Conservation (phyloP, 2,113 vertebrate species). For the Ardeotis arabs region DNA sequence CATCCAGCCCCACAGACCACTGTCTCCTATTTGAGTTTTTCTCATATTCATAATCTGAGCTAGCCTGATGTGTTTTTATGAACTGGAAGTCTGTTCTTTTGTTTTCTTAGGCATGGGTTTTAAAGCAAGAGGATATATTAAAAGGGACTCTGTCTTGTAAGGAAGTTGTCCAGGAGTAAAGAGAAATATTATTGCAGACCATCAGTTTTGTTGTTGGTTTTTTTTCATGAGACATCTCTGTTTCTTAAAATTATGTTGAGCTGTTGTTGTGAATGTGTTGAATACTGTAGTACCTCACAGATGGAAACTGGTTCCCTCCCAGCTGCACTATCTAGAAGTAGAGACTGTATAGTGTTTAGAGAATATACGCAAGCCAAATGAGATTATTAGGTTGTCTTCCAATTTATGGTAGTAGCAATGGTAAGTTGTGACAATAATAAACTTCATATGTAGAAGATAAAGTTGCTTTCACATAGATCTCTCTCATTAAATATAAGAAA, state of each 20-base stretch:
- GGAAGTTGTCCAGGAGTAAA: neutral
- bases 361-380: conserved; percentile 3
- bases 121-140: neutral
- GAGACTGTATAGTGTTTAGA: neutral
- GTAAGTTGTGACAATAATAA: neutral
- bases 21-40: conserved; percentile 2
- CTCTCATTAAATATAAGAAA: neutral
- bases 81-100: neutral
- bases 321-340: conserved; percentile 22
- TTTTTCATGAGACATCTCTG: neutral
- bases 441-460: neutral
- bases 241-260: neutral
- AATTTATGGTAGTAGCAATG: neutral
- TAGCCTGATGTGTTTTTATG: neutral
- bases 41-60: neutral
- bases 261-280: neutral
- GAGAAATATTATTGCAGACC: neutral
- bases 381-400: neutral
- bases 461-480: neutral
- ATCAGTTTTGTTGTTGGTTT: neutral
- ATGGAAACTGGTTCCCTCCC: neutral
- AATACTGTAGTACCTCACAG: neutral
- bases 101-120: neutral
- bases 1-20: neutral
- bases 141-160: neutral